Evolutionary conservation across 1,140 invertebrate species (phyloP).

Genomic region (Gryon sp.): DNA sequence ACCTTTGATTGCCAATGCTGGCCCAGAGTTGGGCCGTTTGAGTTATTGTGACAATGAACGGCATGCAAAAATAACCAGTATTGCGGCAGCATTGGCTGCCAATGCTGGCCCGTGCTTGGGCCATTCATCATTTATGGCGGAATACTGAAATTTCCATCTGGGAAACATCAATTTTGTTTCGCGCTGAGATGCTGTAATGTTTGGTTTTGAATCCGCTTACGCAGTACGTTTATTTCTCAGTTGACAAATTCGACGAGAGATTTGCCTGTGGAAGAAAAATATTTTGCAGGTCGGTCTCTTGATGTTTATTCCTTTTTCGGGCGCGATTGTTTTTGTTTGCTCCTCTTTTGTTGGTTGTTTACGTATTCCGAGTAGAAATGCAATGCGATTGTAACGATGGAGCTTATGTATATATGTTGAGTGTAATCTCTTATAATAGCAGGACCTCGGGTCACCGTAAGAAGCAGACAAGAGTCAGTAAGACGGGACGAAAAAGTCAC

Average conservation of each 20-base stretch:
- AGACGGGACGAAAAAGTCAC: conserved; percentile 78
- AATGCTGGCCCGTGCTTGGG: too few relatives aligned
- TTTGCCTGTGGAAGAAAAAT: conserved; percentile 35
- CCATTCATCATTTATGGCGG: too few relatives aligned
- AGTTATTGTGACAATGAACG: too few relatives aligned
- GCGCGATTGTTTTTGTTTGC: conserved; percentile 29
- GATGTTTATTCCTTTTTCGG: conserved; percentile 39
- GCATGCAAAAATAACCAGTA: too few relatives aligned
- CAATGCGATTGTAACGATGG: conserved; percentile 10
- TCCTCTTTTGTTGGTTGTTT: conserved; percentile 23
- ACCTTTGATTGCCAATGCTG: too few relatives aligned
- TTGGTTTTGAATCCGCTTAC: conserved; percentile 14
- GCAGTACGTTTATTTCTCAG: conserved; percentile 12
- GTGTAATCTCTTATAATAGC: conserved; percentile 70
- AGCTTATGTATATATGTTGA: conserved; percentile 29
- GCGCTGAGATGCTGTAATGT: too few relatives aligned
- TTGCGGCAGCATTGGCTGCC: too few relatives aligned
- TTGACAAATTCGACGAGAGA: conserved; percentile 41
- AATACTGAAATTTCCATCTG: too few relatives aligned
- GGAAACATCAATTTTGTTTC: neutral
- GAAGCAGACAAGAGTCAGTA: conserved; percentile 76
- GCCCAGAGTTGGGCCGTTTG: too few relatives aligned
- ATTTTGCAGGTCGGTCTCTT: conserved; percentile 4
- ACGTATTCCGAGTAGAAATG: conserved; percentile 25
- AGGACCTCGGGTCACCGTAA: conserved; percentile 76